Evolutionary conservation across 2,113 vertebrate genomes (phyloP), one percentile per base, ranked within the genome.

Genomic region (Podarcis raffonei): DNA sequence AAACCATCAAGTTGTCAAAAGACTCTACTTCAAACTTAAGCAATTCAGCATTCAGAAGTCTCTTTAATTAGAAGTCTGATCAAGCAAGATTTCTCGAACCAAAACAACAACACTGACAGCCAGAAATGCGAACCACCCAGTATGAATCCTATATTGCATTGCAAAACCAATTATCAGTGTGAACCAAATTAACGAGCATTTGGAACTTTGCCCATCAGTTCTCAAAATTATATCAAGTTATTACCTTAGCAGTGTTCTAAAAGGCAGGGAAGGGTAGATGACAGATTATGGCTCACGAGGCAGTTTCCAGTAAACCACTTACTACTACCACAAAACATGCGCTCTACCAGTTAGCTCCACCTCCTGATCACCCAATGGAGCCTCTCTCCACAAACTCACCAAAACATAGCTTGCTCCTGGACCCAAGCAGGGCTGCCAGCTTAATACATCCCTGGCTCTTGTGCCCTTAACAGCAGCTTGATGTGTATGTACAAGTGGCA

Each of bases 1-100:
- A 65, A 85, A 85, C 82, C 42, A 53, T 76, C 72, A 65, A 59
- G 83, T 76, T 85, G 71, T 76, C 11, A 65, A 72, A 42, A 85
- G 53, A 30, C 15, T 30, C n/a, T 35, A 35, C 69, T 30, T 76
- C 84, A 59, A 65, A 32, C 53, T 12, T 12, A 76, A 76, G 7
- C 53, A 76, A 76, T 37, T 85, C 12, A 23, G 18, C 25, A 6
- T 25, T 72, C n/a, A 37, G n/a, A 59, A 74, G 30, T 68, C 13
- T 30, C 30, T n/a, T 48, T 71, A 76, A 76, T 76, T 37, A 30
- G 18, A 57, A 74, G 48, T 16, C 9, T 59, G 30, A 85, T 9
- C 23, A 22, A 85, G 71, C 32, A 37, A 74, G 22, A 74, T 25
- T 32, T 42, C 16, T 57, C 48, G 5, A 74, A 13, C 48, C 48